Percentiles rank a stretch among this genome's conserved stretches.
These are phyloP conservation scores for Anolis sagrei DNA, from an alignment of 2,113 vertebrate species.

Conservation along the genomic window DNA sequence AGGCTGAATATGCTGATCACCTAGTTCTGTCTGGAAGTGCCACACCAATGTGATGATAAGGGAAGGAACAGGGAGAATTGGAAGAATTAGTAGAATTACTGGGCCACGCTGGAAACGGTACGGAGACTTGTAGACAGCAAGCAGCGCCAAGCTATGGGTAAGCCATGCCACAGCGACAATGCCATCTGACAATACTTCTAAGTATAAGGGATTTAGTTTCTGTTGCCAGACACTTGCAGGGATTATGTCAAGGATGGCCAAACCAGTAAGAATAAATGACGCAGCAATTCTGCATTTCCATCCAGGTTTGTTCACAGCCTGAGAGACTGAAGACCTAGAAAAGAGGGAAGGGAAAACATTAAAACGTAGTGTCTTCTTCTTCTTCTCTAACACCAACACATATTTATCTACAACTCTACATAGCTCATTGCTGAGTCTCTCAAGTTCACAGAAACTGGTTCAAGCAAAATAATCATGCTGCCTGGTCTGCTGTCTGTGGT, in stretches of 20 bases:
- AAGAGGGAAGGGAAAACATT: slow-evolving; percentile 48
- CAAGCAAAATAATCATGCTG: not conserved
- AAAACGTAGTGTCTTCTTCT: slow-evolving; percentile 1
- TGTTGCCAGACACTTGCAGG: slow-evolving; percentile 74
- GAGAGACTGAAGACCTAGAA: slow-evolving; percentile 57
- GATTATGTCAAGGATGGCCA: slow-evolving; percentile 81
- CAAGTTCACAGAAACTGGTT: not conserved
- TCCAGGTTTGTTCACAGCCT: slow-evolving; percentile 66
- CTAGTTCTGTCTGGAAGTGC: slow-evolving; percentile 70
- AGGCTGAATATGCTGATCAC: slow-evolving; percentile 67
- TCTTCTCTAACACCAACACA: not conserved
- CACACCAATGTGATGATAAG: slow-evolving; percentile 81
- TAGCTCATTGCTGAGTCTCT: not conserved
- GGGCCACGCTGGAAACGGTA: slow-evolving; percentile 81
- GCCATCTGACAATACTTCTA: slow-evolving; percentile 82
- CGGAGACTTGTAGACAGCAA: slow-evolving; percentile 74
- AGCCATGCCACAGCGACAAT: slow-evolving; percentile 85
- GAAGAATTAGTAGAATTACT: slow-evolving; percentile 70
- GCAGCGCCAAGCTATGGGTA: slow-evolving; percentile 80
- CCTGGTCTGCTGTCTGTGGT: not conserved
- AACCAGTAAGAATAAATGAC: slow-evolving; percentile 75
- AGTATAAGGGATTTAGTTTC: slow-evolving; percentile 77
- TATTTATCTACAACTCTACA: not conserved
- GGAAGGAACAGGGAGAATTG: slow-evolving; percentile 81
- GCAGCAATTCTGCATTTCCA: slow-evolving; percentile 82